Conservation (phyloP, 2,888 invertebrate species). For the Drosophila parthenogenetica region DNA sequence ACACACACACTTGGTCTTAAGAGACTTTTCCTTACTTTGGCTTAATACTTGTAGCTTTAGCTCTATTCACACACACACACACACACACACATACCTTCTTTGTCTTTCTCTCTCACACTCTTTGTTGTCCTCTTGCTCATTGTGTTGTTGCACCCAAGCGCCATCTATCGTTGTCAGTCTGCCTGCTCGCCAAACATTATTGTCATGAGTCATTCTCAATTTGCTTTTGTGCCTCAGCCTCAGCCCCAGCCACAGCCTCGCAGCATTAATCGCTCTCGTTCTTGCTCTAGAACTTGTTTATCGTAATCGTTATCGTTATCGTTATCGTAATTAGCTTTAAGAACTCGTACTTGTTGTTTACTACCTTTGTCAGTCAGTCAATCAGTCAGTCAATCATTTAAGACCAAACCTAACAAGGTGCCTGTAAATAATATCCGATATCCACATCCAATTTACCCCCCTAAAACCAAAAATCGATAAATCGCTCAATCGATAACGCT, state of each 20-base stretch:
- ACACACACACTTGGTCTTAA: conserved; percentile 23
- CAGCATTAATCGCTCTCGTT: too few relatives aligned
- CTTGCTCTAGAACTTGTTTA: conserved; percentile 52
- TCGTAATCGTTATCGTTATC: conserved; percentile 62
- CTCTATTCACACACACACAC: conserved; percentile 25
- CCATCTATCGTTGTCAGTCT: conserved; percentile 61
- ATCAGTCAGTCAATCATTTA: conserved; percentile 69
- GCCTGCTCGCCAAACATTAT: conserved; percentile 45
- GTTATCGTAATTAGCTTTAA: conserved; percentile 51
- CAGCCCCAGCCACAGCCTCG: conserved; percentile 42
- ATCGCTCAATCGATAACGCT: conserved; percentile 18
- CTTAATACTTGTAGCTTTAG: conserved; percentile 45
- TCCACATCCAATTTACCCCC: conserved; percentile 74
- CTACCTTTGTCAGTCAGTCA: conserved; percentile 50
- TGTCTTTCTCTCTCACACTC: conserved; percentile 21
- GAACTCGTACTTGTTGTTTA: conserved; percentile 55
- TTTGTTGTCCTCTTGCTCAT: conserved; percentile 16
- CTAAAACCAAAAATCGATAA: conserved; percentile 26
- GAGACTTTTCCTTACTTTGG: conserved; percentile 40
- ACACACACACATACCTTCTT: conserved; percentile 18
- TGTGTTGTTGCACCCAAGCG: conserved; percentile 46
- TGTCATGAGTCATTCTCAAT: conserved; percentile 40
- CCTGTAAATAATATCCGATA: conserved; percentile 79
- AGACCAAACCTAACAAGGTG: conserved; percentile 54
- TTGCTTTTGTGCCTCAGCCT: conserved; percentile 48